Base-by-base conservation (phyloP, 2,888 invertebrate genomes). In the Chirona hameri region DNA sequence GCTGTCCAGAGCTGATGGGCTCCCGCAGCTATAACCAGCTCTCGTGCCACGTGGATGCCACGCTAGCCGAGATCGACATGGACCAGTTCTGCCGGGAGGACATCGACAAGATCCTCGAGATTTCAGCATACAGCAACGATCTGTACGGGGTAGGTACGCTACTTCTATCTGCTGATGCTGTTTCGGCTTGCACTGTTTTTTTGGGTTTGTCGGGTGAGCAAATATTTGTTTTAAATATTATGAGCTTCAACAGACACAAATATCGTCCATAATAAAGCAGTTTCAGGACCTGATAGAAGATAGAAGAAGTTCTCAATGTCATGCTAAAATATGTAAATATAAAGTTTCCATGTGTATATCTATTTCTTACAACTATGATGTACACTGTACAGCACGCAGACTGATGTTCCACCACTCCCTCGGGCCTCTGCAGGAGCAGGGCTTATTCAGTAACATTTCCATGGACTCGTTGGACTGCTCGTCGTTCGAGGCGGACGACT, bases 391-490 rank as follows among this genome's bases (percentile, higher is more conserved):
- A 39, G 39, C 39, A 39, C 39, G 39, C 39, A 39, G 2, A 39
- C 39, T 39, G 39, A 39, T 39, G 39, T 39, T 39, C 39, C 39
- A 39, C 2, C 39, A 39, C 39, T 39, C 39, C 39, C 39, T 39
- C 39, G 39, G 39, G 24, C 10, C 27, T 27, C 18, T 24, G 2
- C 15, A 76, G 76, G 76, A 76, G 76, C 76, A 76, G 31, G 76
- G 27, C 24, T 21, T 46, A 10, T 76, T 76, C 46, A 76, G 76
- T 39, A 76, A 76, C 46, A 76, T 76, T 9, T 76, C 76, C 24
- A 76, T 76, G 76, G 76, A 76, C 46, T 76, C 76, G 24, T 24
- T 76, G 46, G 76, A 76, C 46, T 76, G 39, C 46, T 76, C 76
- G 15, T 76, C 76, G 9, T 46, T 76, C 24, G 76, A 76, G 46